Conservation (phyloP, 2,888 invertebrate species). For the Parnassius mnemosyne region DNA sequence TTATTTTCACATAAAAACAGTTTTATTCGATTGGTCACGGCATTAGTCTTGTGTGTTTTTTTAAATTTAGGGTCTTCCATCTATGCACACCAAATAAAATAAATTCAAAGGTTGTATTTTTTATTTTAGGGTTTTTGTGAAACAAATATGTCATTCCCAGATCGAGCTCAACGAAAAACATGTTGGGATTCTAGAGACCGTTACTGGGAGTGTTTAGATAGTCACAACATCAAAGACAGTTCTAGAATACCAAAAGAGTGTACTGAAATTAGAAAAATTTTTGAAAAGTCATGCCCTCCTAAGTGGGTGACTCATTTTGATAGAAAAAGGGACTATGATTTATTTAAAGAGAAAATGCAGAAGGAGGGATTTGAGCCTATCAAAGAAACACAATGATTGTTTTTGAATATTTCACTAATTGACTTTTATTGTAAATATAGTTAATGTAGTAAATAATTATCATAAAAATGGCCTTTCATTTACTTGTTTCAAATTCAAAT, state of each 20-base stretch:
- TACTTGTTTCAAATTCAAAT: conserved; percentile 26
- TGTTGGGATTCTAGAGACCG: conserved; percentile 94
- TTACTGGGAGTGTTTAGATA: conserved; percentile 94
- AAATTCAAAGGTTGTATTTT: conserved; percentile 34
- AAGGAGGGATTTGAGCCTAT: conserved; percentile 92
- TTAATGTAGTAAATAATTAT: conserved; percentile 65
- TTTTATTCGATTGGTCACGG: too few relatives aligned
- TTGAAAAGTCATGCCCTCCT: conserved; percentile 88
- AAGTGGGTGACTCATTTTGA: conserved; percentile 98
- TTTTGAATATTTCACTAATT: conserved; percentile 44
- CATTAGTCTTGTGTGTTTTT: too few relatives aligned
- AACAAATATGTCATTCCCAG: conserved; percentile 88
- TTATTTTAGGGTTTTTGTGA: conserved; percentile 60
- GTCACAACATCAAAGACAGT: conserved; percentile 82
- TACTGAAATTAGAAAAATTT: conserved; percentile 84
- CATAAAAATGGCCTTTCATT: conserved; percentile 42
- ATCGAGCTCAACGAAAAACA: conserved; percentile 86
- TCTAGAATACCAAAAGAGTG: conserved; percentile 81
- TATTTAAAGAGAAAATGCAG: conserved; percentile 93
- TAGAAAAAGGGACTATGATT: conserved; percentile 91
- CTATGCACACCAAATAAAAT: neutral
- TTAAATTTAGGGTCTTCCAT: neutral
- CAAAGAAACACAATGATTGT: conserved; percentile 52
- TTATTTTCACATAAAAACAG: too few relatives aligned
- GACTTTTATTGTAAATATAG: conserved; percentile 61